A percentile compares a stretch with the other conserved stretches of the same genome.
Conservation (phyloP, 2,888 invertebrate genomes). For the Oxytorus armatus region DNA sequence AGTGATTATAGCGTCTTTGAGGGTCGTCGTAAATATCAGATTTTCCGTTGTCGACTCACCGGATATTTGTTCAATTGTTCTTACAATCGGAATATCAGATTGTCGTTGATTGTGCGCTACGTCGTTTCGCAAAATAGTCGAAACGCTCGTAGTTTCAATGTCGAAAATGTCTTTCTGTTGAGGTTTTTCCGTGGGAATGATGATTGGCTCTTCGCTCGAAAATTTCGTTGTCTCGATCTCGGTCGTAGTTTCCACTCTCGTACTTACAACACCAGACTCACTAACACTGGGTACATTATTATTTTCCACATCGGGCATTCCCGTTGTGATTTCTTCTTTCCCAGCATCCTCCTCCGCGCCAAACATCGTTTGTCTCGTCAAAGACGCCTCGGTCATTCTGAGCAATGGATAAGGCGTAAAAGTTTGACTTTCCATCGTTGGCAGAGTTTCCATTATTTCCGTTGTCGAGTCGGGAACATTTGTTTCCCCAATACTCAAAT, state of each 20-base stretch:
- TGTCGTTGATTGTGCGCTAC: constrained; percentile 20
- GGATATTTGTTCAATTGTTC: background rate
- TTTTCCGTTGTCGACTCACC: constrained; percentile 45
- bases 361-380: constrained; percentile 1
- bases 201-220: background rate
- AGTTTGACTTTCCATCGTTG: constrained; percentile 49
- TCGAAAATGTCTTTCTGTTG: constrained; percentile 8
- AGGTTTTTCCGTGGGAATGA: constrained; percentile 1
- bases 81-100: constrained; percentile 16
- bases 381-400: constrained; percentile 48
- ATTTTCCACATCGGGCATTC: constrained; percentile 32
- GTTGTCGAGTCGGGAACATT: constrained; percentile 38
- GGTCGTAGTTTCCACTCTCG: constrained; percentile 11
- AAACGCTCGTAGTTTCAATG: constrained; percentile 29
- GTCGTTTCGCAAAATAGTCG: constrained; percentile 27
- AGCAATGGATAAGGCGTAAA: constrained; percentile 72
- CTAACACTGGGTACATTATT: constrained; percentile 50
- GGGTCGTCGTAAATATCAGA: constrained; percentile 28
- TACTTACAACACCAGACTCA: background rate
- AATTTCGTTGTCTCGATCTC: background rate
- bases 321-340: constrained; percentile 11
- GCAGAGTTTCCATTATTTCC: constrained; percentile 41
- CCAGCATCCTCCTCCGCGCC: background rate
- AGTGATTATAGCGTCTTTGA: background rate
- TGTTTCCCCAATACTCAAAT: constrained; percentile 10